A percentile compares a stretch with the other conserved stretches of the same genome.
Conservation (phyloP, 2,113 vertebrate species). For the Trogon melanurus region DNA sequence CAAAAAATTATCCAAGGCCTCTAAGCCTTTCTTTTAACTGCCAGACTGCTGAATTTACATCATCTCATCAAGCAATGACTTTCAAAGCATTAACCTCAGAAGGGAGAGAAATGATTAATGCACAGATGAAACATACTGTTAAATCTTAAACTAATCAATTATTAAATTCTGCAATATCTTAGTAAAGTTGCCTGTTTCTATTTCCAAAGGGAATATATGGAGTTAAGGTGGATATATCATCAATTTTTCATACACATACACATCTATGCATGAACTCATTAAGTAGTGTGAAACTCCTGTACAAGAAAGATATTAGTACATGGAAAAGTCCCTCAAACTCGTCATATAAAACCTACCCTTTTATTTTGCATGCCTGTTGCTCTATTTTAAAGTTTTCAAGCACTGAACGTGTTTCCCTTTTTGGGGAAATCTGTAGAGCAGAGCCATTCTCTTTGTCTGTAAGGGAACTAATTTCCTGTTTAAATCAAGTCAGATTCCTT, state of each 20-base stretch:
- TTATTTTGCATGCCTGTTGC: not conserved
- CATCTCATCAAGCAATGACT: conserved; percentile 49
- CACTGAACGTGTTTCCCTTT: not conserved
- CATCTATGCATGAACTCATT: not conserved
- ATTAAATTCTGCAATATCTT: conserved; percentile 41
- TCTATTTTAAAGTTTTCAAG: not conserved
- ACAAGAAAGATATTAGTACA: not conserved
- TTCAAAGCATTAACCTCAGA: conserved; percentile 58
- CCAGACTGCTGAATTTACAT: conserved; percentile 60
- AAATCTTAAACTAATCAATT: conserved; percentile 63
- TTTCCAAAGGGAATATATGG: conserved; percentile 33
- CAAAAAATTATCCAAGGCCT: conserved; percentile 41
- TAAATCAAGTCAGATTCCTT: not conserved
- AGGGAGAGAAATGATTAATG: conserved; percentile 30
- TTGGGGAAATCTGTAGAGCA: not conserved
- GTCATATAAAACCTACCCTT: not conserved
- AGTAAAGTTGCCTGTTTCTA: not conserved
- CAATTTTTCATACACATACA: not conserved
- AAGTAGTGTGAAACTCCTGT: not conserved
- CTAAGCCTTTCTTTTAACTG: conserved; percentile 34
- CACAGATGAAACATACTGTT: conserved; percentile 53
- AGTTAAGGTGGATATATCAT: not conserved
- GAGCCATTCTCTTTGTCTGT: not conserved
- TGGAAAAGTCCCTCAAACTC: not conserved
- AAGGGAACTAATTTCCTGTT: not conserved